A percentile compares a stretch with the other conserved stretches of the same genome.
These are phyloP conservation scores for Andrena trimmerana DNA, from an alignment of 2,888 invertebrate genomes.

Conservation along the genomic window DNA sequence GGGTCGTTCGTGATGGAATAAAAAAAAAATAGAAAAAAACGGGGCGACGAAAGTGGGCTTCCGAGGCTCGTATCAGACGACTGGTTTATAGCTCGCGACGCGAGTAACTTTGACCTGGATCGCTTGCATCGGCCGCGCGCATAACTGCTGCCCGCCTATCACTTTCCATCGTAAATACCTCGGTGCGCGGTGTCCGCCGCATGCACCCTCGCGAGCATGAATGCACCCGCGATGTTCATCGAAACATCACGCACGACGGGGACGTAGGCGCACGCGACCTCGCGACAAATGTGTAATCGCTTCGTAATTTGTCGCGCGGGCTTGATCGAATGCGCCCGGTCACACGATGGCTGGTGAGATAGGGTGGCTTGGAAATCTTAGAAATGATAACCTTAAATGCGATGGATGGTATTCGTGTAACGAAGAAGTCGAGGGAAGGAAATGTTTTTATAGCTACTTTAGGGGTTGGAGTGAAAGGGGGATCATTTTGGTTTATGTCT, in stretches of 20 bases:
- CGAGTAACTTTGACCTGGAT: constrained; percentile 82
- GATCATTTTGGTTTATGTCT: too few relatives aligned
- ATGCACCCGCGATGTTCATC: constrained; percentile 21
- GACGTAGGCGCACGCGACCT: constrained; percentile 28
- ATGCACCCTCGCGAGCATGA: constrained; percentile 33
- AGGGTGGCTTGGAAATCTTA: not conserved
- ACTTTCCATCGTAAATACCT: constrained; percentile 68
- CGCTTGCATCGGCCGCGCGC: constrained; percentile 59
- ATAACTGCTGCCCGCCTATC: constrained; percentile 61
- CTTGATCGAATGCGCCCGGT: constrained; percentile 19
- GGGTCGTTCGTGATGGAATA: constrained; percentile 69
- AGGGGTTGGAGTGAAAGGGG: too few relatives aligned
- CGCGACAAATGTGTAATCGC: constrained; percentile 36
- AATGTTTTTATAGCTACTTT: too few relatives aligned
- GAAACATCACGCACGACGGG: constrained; percentile 27
- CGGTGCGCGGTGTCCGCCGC: constrained; percentile 51
- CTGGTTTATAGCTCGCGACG: constrained; percentile 64
- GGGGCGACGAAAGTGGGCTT: constrained; percentile 68
- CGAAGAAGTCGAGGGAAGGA: too few relatives aligned
- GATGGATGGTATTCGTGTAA: not conserved
- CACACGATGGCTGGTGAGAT: not conserved
- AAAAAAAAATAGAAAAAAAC: constrained; percentile 44
- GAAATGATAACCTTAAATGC: not conserved
- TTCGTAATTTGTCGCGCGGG: constrained; percentile 26
- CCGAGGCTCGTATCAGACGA: constrained; percentile 59